These are phyloP conservation scores for Dicyrtomina minuta DNA, from an alignment of 2,888 invertebrate species.

Conservation along the genomic window DNA sequence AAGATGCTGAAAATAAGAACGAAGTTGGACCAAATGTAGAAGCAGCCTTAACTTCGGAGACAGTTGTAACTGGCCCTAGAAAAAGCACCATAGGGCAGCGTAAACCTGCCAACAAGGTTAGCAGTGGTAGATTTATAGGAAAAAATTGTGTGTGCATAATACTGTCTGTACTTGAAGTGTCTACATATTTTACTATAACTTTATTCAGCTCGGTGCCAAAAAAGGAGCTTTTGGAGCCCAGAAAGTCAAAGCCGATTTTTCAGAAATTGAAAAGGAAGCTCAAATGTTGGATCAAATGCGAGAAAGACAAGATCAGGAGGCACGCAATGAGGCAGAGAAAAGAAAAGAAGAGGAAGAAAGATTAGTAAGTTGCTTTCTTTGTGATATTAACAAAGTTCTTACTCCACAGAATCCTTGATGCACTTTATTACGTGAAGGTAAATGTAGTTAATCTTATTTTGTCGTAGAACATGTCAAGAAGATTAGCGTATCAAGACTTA, in stretches of 20 bases:
- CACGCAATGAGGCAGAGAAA: conserved; percentile 45
- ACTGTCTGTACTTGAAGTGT: too few species aligned
- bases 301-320: conserved; percentile 54
- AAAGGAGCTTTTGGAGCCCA: conserved; percentile 92
- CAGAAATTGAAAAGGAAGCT: conserved; percentile 89
- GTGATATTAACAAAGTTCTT: not conserved
- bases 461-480: conserved; percentile 55
- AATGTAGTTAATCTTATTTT: too few species aligned
- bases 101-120: conserved; percentile 70
- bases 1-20: conserved; percentile 5
- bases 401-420: too few species aligned
- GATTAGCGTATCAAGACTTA: conserved; percentile 75
- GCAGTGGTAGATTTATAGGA: conserved; percentile 54
- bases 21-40: conserved; percentile 59
- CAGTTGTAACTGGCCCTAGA: conserved; percentile 57
- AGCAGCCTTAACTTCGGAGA: conserved; percentile 57
- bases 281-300: conserved; percentile 78
- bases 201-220: conserved; percentile 79
- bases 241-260: conserved; percentile 90
- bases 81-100: conserved; percentile 73
- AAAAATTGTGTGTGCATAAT: too few species aligned
- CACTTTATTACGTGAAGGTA: not conserved
- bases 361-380: conserved; percentile 56
- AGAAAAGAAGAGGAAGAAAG: conserved; percentile 67
- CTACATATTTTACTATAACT: too few species aligned